Evolutionary conservation across 2,888 invertebrate genomes (phyloP).

Genomic region (Furcula furcula): DNA sequence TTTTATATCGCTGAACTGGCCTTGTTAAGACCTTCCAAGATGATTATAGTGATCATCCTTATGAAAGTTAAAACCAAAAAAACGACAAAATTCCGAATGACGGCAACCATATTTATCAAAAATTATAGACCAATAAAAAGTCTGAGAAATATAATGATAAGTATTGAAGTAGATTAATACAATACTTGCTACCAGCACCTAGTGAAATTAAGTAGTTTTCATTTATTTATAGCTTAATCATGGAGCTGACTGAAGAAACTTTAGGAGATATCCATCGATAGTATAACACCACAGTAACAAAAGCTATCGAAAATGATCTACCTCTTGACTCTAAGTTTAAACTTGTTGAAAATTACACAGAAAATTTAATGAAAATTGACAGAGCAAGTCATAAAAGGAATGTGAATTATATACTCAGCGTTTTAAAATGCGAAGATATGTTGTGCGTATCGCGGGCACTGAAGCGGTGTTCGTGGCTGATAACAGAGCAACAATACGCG

Average conservation of each 20-base stretch:
- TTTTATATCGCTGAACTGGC: too few species aligned
- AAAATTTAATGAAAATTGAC: conserved; percentile 57
- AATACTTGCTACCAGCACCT: too few species aligned
- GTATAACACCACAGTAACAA: conserved; percentile 44
- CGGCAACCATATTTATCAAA: too few species aligned
- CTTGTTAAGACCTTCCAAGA: too few species aligned
- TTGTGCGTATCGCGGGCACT: conserved; percentile 57
- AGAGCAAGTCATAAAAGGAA: conserved; percentile 46
- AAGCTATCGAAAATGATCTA: conserved; percentile 23
- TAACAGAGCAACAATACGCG: conserved; percentile 48
- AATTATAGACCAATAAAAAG: too few species aligned
- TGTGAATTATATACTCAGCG: conserved; percentile 48
- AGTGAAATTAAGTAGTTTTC: too few species aligned
- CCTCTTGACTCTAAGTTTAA: conserved; percentile 24
- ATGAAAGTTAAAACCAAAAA: too few species aligned
- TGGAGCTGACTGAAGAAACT: conserved; percentile 35
- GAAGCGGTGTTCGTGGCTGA: conserved; percentile 48
- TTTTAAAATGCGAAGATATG: conserved; percentile 54
- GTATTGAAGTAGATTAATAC: too few species aligned
- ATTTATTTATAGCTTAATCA: conserved; percentile 20
- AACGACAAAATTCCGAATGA: too few species aligned
- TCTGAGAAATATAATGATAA: too few species aligned
- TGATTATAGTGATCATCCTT: too few species aligned
- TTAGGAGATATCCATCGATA: conserved; percentile 48
- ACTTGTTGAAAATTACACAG: conserved; percentile 39